Conservation (phyloP, 2,888 invertebrate species). For the Corbicula japonica region DNA sequence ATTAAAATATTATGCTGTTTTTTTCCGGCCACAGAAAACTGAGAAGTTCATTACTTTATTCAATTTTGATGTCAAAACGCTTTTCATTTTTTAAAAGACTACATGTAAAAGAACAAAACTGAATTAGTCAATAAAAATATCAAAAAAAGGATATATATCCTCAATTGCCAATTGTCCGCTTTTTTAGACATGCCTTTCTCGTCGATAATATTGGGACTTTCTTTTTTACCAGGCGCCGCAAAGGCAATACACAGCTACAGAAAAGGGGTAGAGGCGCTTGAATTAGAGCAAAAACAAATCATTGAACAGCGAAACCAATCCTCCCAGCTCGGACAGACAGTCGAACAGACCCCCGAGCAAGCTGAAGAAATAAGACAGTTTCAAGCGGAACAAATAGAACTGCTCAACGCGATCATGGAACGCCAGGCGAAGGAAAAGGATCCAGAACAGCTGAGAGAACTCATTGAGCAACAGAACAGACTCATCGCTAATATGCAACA, state of each 20-base stretch:
- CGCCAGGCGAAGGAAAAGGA: constrained; percentile 37
- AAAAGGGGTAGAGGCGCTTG: background rate
- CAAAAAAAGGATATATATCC: background rate
- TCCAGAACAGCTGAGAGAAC: constrained; percentile 22
- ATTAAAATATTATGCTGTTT: too few species aligned
- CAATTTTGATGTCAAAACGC: background rate
- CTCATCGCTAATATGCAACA: constrained; percentile 29
- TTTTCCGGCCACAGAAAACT: too few species aligned
- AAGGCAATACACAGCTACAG: background rate
- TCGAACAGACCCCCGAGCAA: background rate
- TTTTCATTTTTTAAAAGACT: background rate
- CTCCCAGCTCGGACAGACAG: background rate
- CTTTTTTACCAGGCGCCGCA: background rate
- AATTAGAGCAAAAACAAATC: constrained; percentile 14
- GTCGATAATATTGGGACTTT: background rate
- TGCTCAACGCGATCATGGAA: constrained; percentile 36
- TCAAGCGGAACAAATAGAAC: constrained; percentile 23
- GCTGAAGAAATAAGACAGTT: constrained; percentile 11
- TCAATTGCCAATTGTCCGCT: too few species aligned
- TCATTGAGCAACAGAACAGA: constrained; percentile 40
- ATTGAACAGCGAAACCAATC: background rate
- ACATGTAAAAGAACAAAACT: background rate
- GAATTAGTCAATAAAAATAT: background rate
- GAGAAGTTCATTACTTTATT: background rate
- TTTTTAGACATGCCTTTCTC: too few species aligned